Evolutionary conservation across 2,113 vertebrate species (phyloP).

Genomic region (Corynorhinus townsendii): DNA sequence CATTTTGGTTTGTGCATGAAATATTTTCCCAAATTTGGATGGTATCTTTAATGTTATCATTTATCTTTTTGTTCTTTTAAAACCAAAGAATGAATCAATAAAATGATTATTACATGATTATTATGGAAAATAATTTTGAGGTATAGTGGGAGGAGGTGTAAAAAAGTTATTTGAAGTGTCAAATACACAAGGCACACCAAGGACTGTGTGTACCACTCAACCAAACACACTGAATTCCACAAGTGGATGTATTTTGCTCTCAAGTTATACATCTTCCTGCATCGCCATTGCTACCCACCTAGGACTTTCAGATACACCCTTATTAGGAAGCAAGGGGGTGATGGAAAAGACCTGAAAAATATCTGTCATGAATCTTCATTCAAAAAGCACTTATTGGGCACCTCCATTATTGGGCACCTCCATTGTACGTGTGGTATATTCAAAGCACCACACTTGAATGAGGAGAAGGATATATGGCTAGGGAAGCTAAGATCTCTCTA

Average conservation of each 20-base stretch:
- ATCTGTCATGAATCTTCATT: background rate
- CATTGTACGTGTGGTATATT: background rate
- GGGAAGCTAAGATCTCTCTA: background rate
- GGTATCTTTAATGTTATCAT: background rate
- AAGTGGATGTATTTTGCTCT: background rate
- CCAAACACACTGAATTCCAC: background rate
- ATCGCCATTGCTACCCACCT: background rate
- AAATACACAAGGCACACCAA: background rate
- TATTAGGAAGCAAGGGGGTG: background rate
- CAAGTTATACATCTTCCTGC: background rate
- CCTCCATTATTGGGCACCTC: background rate
- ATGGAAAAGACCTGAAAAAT: background rate
- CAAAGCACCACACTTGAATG: background rate
- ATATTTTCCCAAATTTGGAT: background rate
- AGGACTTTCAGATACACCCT: background rate
- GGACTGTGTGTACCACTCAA: background rate
- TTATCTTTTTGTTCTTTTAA: background rate
- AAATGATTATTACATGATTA: background rate
- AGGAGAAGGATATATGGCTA: background rate
- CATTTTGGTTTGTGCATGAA: background rate
- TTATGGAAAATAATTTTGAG: background rate
- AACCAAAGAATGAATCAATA: background rate
- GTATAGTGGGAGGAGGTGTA: background rate
- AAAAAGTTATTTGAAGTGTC: background rate
- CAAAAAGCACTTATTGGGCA: background rate